These are phyloP conservation scores for Cydia amplana DNA, from an alignment of 1,140 invertebrate species.

Conservation along the genomic window DNA sequence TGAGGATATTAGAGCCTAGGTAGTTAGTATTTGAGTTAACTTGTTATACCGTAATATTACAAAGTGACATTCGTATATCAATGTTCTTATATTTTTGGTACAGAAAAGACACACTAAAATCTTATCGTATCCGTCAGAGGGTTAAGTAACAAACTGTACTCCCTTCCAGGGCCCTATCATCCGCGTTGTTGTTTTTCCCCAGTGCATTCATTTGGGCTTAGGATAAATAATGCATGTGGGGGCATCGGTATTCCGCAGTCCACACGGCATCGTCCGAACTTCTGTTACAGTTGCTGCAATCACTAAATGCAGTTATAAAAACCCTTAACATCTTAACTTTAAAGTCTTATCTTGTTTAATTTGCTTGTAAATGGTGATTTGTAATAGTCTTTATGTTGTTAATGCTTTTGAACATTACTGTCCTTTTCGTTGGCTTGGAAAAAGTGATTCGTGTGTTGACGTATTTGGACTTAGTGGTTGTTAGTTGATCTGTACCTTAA, in stretches of 20 bases:
- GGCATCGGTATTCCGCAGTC: conserved; percentile 74
- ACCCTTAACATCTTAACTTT: background rate
- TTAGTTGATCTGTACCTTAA: background rate
- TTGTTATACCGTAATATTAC: too few species aligned
- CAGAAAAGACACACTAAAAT: too few species aligned
- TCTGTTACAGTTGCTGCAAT: conserved; percentile 11
- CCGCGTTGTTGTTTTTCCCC: conserved; percentile 60
- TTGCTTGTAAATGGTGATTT: background rate
- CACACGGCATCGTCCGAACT: conserved; percentile 44
- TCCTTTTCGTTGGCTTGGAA: conserved; percentile 26
- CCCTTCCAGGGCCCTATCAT: conserved; percentile 20
- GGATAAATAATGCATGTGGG: conserved; percentile 75
- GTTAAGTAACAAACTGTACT: too few species aligned
- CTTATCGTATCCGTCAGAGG: too few species aligned
- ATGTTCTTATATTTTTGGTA: too few species aligned
- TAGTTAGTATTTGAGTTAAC: too few species aligned
- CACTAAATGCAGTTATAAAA: background rate
- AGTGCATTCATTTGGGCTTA: conserved; percentile 74
- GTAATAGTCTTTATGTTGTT: conserved; percentile 20
- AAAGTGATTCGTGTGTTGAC: conserved; percentile 10
- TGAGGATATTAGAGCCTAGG: too few species aligned
- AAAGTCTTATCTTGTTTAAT: background rate
- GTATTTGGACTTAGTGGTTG: conserved; percentile 23
- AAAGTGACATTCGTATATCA: too few species aligned
- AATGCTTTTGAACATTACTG: conserved; percentile 29